Conservation (phyloP, 1,140 invertebrate genomes). For the Himalopsyche phryganea region DNA sequence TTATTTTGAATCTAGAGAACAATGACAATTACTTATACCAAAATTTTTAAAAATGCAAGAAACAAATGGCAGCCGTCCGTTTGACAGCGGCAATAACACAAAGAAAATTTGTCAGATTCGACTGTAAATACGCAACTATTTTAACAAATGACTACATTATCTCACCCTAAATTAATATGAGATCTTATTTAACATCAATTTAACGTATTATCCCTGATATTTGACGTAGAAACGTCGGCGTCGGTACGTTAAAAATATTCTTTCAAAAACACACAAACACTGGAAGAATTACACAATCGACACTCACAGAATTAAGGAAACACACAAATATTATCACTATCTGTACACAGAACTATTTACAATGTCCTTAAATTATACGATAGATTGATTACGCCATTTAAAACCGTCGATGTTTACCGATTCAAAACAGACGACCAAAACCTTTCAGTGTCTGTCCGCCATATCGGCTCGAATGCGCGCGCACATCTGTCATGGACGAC, state of each 20-base stretch:
- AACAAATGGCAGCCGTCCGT: constrained; percentile 29
- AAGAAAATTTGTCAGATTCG: constrained; percentile 22
- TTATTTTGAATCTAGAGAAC: neutral
- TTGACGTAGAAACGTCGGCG: constrained; percentile 40
- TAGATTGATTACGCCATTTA: constrained; percentile 52
- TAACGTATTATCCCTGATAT: constrained; percentile 19
- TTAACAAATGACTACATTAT: constrained; percentile 3
- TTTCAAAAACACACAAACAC: constrained; percentile 48
- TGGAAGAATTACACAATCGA: constrained; percentile 54
- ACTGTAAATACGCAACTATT: constrained; percentile 16
- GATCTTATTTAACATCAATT: constrained; percentile 13
- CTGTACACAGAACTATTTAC: constrained; percentile 56
- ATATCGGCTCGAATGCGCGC: constrained; percentile 40
- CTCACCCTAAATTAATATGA: constrained; percentile 10
- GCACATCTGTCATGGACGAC: constrained; percentile 28
- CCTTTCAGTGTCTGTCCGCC: constrained; percentile 52
- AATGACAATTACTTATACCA: constrained; percentile 6
- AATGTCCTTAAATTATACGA: constrained; percentile 54
- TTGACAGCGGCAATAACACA: constrained; percentile 30
- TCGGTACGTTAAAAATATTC: constrained; percentile 39
- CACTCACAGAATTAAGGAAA: constrained; percentile 44
- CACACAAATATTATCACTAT: constrained; percentile 55
- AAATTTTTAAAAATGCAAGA: constrained; percentile 9
- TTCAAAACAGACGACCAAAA: constrained; percentile 53
- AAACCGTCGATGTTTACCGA: constrained; percentile 52